These are phyloP conservation scores for Oasisia sp. DNA, from an alignment of 2,888 invertebrate species.

Conservation along the genomic window DNA sequence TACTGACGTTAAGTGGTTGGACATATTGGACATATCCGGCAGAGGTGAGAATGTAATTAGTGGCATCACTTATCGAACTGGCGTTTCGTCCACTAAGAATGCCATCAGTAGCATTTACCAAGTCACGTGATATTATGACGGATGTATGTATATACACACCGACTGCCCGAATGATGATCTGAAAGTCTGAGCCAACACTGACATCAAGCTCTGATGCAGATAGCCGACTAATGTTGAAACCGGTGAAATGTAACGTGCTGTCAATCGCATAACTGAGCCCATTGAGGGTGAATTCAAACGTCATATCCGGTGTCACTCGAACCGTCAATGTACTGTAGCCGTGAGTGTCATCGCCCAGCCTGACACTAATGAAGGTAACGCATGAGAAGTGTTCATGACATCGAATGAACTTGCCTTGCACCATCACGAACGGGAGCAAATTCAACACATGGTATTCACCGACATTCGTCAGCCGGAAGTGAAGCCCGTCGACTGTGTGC, in stretches of 20 bases:
- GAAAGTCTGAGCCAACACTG: conserved; percentile 35
- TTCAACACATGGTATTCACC: conserved; percentile 46
- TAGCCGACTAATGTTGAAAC: conserved; percentile 41
- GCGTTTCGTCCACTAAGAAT: conserved; percentile 43
- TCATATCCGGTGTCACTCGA: background rate
- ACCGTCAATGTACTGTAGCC: conserved; percentile 42
- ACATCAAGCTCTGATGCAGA: conserved; percentile 39
- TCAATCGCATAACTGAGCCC: conserved; percentile 37
- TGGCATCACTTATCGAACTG: background rate
- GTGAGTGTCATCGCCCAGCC: conserved; percentile 42
- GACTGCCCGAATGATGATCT: conserved; percentile 39
- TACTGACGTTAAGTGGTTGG: background rate
- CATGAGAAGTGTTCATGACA: conserved; percentile 50
- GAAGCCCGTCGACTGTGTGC: conserved; percentile 45
- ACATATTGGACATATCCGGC: conserved; percentile 19
- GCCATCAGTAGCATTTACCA: conserved; percentile 41
- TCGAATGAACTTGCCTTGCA: conserved; percentile 48
- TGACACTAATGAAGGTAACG: conserved; percentile 44
- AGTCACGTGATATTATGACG: conserved; percentile 30
- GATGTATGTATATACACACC: conserved; percentile 44
- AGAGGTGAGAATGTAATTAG: background rate
- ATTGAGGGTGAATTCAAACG: background rate
- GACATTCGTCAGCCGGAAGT: conserved; percentile 39
- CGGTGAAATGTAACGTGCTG: conserved; percentile 41
- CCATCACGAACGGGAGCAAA: conserved; percentile 40